Evolutionary conservation across 2,797 vertebrate genomes (phyloP), one percentile per base, ranked within the genome.

Genomic region (Epinephelus malabaricus): DNA sequence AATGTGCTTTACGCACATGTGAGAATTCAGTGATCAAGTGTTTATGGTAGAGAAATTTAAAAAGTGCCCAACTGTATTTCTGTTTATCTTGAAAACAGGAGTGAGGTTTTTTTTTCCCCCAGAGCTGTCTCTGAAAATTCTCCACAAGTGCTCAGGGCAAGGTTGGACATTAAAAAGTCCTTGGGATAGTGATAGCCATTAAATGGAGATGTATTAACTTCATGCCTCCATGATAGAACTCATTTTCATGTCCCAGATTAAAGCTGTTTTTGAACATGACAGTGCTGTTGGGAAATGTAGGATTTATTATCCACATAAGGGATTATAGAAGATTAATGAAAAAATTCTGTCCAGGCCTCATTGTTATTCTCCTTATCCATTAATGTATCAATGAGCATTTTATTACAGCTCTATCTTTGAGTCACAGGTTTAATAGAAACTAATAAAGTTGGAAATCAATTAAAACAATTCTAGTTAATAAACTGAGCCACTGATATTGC

Each of bases 221-320:
- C 23, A 67, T 49, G 79, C 49, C 69, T 79, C 50, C 1, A 27
- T 54, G 43, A 68, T 68, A 34, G 19, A 81, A 45, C 15, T 75
- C 47, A 55, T 80, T 74, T 84, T 50, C 54, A 54, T 59, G 18
- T 73, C 61, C 51, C 7, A 59, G 54, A 82, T 91, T 72, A 81
- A 86, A 88, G 71, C 62, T 61, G 50, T 55, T 79, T 79, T 67
- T 86, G 43, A 84, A 83, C 73, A 85, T 67, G 51, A 83, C 61
- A 76, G 64, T 34, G 50, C 53, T 70, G 68, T 63, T 46, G 65
- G 76, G 63, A 81, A 77, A 76, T n/a, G 15, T 25, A 64, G 60
- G 69, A 79, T 89, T 85, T 77, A 53, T 21, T 43, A 3, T 46
- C 49, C 70, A 81, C 54, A 30, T 59, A 34, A 68, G n/a, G 68